phyloP scores from a whole-genome alignment of 2,797 vertebrate genomes.

The Scarus forsteni region DNA sequence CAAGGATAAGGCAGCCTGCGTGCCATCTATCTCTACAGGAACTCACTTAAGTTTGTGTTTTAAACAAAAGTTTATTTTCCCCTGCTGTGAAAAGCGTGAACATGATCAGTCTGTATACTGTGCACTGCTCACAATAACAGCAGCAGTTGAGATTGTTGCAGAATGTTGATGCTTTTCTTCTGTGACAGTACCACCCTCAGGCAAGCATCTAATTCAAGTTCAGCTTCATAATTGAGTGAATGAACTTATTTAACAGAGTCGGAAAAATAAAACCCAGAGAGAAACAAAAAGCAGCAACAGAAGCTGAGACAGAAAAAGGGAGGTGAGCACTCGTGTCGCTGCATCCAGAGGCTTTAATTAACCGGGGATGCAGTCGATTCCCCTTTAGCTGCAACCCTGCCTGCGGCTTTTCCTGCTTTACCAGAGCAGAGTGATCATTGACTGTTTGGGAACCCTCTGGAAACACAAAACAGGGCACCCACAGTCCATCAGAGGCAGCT shows the following conservation, averaged over 20 bases:
- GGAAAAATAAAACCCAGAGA: no score
- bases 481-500: conserved; percentile 40
- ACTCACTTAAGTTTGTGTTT: no score
- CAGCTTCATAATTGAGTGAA: not conserved
- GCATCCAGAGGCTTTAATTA: conserved; percentile 80
- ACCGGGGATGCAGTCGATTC: conserved; percentile 80
- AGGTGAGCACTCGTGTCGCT: conserved; percentile 10
- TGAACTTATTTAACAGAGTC: not conserved
- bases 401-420: conserved; percentile 82
- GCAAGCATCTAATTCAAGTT: not conserved
- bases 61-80: no score
- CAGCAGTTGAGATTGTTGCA: not conserved
- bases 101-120: no score
- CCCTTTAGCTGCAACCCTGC: conserved; percentile 75
- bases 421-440: conserved; percentile 75
- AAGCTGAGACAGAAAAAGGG: no score
- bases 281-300: not conserved
- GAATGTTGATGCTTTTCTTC: no score
- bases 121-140: no score
- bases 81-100: no score
- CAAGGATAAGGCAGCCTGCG: no score
- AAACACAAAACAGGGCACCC: conserved; percentile 67
- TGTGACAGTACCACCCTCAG: no score
- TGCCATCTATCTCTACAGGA: no score
- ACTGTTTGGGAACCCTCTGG: conserved; percentile 66